Conservation (phyloP, 2,113 vertebrate species). For the Carassius gibelio region DNA sequence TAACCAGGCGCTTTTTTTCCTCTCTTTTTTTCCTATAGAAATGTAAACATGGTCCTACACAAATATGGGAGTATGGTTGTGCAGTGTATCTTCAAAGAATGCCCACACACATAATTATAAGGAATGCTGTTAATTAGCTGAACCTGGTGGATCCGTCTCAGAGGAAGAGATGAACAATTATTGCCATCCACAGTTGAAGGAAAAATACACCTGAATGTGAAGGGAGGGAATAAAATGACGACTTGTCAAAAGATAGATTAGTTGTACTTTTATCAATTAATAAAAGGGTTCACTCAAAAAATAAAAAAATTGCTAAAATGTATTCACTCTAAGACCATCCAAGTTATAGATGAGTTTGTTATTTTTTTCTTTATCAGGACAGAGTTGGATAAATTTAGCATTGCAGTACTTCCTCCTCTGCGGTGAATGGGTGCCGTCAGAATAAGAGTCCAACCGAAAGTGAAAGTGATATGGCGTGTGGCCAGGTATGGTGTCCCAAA, state of each 20-base stretch:
- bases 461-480: too few species aligned
- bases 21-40: neutral
- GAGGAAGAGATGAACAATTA: neutral
- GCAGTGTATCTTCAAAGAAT: conserved; percentile 15
- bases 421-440: too few species aligned
- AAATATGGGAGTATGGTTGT: neutral
- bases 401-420: too few species aligned
- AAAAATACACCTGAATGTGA: conserved; percentile 28
- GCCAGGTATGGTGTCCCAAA: too few species aligned
- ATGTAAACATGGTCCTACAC: neutral
- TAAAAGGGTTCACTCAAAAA: neutral
- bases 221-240: neutral
- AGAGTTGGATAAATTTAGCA: neutral
- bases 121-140: conserved; percentile 4
- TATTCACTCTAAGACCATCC: neutral
- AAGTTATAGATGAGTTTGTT: neutral
- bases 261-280: neutral
- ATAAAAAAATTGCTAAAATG: too few species aligned
- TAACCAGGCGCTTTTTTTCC: neutral
- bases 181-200: neutral
- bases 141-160: conserved; percentile 11
- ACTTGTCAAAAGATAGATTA: neutral
- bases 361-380: neutral
- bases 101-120: conserved; percentile 6
- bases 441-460: neutral